These are phyloP conservation scores for Pseudococcus viburni DNA, from an alignment of 2,888 invertebrate genomes.

Conservation along the genomic window DNA sequence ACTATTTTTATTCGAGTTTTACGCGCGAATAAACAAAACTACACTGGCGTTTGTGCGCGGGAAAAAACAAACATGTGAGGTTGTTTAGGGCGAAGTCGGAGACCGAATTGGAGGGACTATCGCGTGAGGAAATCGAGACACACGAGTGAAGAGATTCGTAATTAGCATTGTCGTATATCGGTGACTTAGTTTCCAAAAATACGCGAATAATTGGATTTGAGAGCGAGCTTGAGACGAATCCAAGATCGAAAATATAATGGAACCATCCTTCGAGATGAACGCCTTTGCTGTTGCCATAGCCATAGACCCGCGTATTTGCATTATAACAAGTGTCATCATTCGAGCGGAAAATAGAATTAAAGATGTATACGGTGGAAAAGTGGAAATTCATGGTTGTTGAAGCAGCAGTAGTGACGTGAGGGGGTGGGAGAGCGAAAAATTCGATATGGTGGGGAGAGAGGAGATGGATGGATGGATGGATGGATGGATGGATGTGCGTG, in stretches of 20 bases:
- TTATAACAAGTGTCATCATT: background rate
- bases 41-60: background rate
- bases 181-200: too few relatives aligned
- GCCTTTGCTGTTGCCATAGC: background rate
- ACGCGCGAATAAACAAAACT: slow-evolving; percentile 27
- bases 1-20: slow-evolving; percentile 38
- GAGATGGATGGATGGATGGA: background rate
- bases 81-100: background rate
- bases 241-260: too few relatives aligned
- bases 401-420: too few relatives aligned
- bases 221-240: too few relatives aligned
- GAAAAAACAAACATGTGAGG: slow-evolving; percentile 15
- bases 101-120: background rate
- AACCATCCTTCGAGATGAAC: too few relatives aligned
- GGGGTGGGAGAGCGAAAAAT: too few relatives aligned
- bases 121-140: too few relatives aligned
- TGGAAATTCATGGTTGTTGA: background rate
- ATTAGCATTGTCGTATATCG: too few relatives aligned
- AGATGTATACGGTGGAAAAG: background rate
- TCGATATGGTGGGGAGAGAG: background rate
- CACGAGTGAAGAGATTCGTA: too few relatives aligned
- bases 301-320: background rate
- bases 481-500: background rate
- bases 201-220: too few relatives aligned
- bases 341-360: background rate